Evolutionary conservation across 2,113 vertebrate species (phyloP).

Genomic region (Eidolon helvum): DNA sequence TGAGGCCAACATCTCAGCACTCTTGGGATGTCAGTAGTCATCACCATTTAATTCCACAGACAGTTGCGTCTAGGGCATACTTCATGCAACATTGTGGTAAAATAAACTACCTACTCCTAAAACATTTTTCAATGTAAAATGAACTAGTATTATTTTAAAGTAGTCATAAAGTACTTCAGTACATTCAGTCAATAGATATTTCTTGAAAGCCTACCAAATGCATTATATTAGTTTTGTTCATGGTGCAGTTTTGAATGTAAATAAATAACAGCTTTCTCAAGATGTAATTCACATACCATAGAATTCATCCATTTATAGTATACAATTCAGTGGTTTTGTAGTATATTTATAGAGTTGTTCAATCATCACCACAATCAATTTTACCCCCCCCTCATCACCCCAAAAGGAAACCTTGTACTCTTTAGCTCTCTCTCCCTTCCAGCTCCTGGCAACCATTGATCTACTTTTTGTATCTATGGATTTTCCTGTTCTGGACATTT

Average conservation of each 20-base stretch:
- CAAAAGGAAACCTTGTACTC: background rate
- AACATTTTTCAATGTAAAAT: slow-evolving; percentile 24
- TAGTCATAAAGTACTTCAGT: background rate
- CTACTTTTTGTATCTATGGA: background rate
- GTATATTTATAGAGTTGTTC: background rate
- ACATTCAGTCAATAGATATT: background rate
- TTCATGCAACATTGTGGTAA: background rate
- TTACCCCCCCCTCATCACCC: background rate
- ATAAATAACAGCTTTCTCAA: background rate
- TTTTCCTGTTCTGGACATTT: background rate
- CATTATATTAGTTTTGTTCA: background rate
- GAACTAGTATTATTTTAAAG: slow-evolving; percentile 16
- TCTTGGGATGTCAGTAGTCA: background rate
- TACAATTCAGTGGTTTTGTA: background rate
- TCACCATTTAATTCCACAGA: background rate
- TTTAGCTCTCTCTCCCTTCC: background rate
- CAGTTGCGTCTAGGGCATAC: background rate
- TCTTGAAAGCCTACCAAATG: background rate
- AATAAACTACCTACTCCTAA: background rate
- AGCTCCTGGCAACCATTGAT: background rate
- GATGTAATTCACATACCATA: background rate
- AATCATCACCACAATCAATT: background rate
- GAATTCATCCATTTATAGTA: background rate
- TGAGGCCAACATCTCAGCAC: background rate
- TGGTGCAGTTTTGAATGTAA: background rate